phyloP scores from a whole-genome alignment of 2,888 invertebrate genomes.

The Synergus umbraculus region DNA sequence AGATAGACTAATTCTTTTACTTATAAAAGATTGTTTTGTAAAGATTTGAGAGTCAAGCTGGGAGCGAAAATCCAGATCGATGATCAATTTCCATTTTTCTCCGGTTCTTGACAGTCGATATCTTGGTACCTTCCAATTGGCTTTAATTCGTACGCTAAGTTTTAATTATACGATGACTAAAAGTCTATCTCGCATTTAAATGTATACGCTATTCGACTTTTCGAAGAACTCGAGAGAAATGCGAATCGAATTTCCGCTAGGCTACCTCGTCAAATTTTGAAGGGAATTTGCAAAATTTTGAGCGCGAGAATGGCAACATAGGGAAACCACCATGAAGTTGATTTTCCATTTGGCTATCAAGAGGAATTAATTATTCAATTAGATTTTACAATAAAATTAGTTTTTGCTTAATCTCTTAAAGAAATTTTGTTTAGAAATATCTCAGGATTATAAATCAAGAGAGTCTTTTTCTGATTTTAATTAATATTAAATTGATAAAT shows the following conservation, averaged over 20 bases:
- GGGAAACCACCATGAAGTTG: slow-evolving; percentile 59
- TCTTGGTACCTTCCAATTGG: slow-evolving; percentile 73
- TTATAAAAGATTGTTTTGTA: not conserved
- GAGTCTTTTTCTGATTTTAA: not conserved
- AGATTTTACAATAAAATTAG: not conserved
- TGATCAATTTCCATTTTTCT: slow-evolving; percentile 16
- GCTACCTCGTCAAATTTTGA: slow-evolving; percentile 48
- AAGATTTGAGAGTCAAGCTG: slow-evolving; percentile 20
- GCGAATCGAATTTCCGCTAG: slow-evolving; percentile 14
- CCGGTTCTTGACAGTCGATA: slow-evolving; percentile 56
- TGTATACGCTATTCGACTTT: slow-evolving; percentile 65
- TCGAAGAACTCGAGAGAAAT: slow-evolving; percentile 39
- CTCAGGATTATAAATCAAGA: not conserved
- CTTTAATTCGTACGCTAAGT: slow-evolving; percentile 72
- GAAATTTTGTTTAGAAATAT: not conserved
- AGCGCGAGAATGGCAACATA: slow-evolving; percentile 73
- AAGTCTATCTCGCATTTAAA: slow-evolving; percentile 58
- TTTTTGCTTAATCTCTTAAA: slow-evolving; percentile 16
- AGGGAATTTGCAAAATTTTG: slow-evolving; percentile 63
- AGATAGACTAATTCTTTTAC: slow-evolving; percentile 7
- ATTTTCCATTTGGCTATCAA: slow-evolving; percentile 30
- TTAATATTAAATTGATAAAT: not conserved
- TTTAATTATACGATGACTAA: slow-evolving; percentile 73
- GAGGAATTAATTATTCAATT: not conserved
- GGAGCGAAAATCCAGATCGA: slow-evolving; percentile 30